These are phyloP conservation scores for Cottoperca gobio DNA, from an alignment of 2,797 vertebrate genomes.

Conservation along the genomic window DNA sequence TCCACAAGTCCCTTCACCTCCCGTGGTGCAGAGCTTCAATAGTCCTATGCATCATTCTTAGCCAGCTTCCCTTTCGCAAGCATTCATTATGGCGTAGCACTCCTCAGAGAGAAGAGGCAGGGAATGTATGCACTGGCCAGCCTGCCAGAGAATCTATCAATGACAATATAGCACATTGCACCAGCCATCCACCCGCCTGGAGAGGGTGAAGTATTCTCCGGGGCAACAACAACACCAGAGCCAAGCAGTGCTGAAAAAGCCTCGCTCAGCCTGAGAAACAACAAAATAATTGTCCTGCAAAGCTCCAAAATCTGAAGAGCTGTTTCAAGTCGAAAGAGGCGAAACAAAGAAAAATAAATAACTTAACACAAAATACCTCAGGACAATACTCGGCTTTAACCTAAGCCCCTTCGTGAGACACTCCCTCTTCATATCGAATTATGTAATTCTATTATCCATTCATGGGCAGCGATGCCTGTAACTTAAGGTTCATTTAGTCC, in stretches of 20 bases:
- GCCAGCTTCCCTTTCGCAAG: conserved; percentile 61
- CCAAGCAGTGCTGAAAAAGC: conserved; percentile 54
- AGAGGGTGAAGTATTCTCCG: conserved; percentile 62
- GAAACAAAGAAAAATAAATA: conserved; percentile 40
- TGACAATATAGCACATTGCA: conserved; percentile 80
- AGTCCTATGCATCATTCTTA: conserved; percentile 74
- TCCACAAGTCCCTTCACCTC: conserved; percentile 67
- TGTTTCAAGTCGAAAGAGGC: conserved; percentile 12
- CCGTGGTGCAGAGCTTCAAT: conserved; percentile 66
- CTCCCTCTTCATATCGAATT: conserved; percentile 57
- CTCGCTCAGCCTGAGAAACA: conserved; percentile 19
- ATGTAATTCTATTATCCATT: conserved; percentile 74
- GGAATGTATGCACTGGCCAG: conserved; percentile 63
- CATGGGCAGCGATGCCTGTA: conserved; percentile 72
- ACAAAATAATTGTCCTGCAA: conserved; percentile 11
- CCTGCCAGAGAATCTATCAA: conserved; percentile 75
- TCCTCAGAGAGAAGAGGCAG: conserved; percentile 69
- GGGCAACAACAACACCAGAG: conserved; percentile 53
- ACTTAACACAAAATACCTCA: conserved; percentile 58
- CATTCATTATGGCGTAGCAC: conserved; percentile 69
- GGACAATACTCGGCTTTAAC: conserved; percentile 63
- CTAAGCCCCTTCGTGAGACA: conserved; percentile 66
- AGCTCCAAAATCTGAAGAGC: conserved; percentile 15
- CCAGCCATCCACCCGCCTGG: conserved; percentile 44
- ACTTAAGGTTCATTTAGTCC: conserved; percentile 71